Percentiles rank a stretch among this genome's conserved stretches.
Conservation (phyloP, 2,888 invertebrate genomes). For the Dastarcus helophoroides region DNA sequence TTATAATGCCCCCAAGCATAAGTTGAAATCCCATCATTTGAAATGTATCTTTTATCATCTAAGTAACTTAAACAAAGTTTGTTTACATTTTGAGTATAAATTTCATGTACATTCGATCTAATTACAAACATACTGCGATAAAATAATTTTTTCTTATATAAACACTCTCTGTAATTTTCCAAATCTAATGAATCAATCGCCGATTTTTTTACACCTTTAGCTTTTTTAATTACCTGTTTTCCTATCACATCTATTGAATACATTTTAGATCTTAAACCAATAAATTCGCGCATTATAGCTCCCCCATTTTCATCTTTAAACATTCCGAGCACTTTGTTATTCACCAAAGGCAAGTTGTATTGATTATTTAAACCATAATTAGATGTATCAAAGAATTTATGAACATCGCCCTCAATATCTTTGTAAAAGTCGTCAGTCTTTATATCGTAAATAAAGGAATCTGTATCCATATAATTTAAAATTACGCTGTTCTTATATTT, state of each 20-base stretch:
- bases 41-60: constrained; percentile 7
- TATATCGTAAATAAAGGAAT: constrained; percentile 2
- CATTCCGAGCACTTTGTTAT: constrained; percentile 10
- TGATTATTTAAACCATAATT: constrained; percentile 9
- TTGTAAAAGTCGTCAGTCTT: constrained; percentile 10
- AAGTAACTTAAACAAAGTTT: constrained; percentile 3
- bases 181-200: constrained; percentile 3
- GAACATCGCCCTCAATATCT: constrained; percentile 9
- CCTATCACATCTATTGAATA: too few relatives aligned
- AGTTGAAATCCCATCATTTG: too few relatives aligned
- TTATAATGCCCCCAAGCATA: too few relatives aligned
- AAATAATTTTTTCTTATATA: background rate
- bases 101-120: constrained; percentile 2
- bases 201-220: constrained; percentile 4
- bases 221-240: constrained; percentile 8
- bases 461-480: constrained; percentile 11
- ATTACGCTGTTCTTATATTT: constrained; percentile 12
- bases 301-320: constrained; percentile 12
- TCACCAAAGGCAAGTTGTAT: constrained; percentile 7
- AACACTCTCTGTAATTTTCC: constrained; percentile 3
- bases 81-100: constrained; percentile 3
- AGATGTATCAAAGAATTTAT: constrained; percentile 13
- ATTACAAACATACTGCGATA: background rate
- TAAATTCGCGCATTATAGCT: constrained; percentile 9
- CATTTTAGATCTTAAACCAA: constrained; percentile 10